phyloP scores from a whole-genome alignment of 2,113 vertebrate genomes.

The Caretta caretta region DNA sequence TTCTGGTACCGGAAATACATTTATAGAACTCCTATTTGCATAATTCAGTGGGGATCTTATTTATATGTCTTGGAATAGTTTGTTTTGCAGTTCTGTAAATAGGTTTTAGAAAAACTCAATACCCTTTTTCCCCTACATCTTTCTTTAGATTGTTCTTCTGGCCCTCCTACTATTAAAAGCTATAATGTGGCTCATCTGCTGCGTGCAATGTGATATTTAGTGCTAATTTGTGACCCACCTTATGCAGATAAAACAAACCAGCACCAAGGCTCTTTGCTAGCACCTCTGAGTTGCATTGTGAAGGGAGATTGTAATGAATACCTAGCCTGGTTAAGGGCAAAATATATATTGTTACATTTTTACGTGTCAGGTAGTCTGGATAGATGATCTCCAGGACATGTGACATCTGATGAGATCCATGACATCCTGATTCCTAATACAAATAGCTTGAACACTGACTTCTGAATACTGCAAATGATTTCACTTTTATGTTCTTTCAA shows the following conservation, averaged over 20 bases:
- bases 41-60: conserved; percentile 42
- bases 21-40: conserved; percentile 55
- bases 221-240: background rate
- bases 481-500: background rate
- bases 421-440: background rate
- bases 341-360: conserved; percentile 13
- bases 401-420: background rate
- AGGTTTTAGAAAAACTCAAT: conserved; percentile 44
- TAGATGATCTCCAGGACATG: background rate
- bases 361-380: background rate
- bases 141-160: conserved; percentile 35
- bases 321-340: background rate
- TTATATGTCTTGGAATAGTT: conserved; percentile 36
- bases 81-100: conserved; percentile 26
- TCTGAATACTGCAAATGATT: background rate
- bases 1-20: conserved; percentile 51
- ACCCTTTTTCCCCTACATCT: conserved; percentile 7
- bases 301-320: conserved; percentile 38
- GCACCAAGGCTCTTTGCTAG: conserved; percentile 40
- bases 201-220: conserved; percentile 21
- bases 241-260: conserved; percentile 36
- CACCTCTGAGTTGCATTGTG: conserved; percentile 28
- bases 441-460: background rate
- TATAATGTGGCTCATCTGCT: conserved; percentile 32
- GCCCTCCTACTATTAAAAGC: background rate